Evolutionary conservation across 1,140 invertebrate species (phyloP), one percentile per base, ranked within the genome.

Genomic region (Lutraria rhynchaena): DNA sequence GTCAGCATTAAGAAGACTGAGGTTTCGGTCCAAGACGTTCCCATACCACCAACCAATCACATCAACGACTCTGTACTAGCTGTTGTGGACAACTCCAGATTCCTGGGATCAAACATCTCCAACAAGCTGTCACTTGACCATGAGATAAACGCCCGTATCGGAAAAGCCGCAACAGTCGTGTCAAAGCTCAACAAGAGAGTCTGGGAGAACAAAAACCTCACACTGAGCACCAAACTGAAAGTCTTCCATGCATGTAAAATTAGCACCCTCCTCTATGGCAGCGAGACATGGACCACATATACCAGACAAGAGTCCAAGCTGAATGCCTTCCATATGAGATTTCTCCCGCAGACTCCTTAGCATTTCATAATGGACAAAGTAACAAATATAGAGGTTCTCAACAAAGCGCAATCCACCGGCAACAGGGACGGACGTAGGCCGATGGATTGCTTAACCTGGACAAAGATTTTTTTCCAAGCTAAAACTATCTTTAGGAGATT

Each of bases 161-260:
- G 33, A 19, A 53, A 46, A 49, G 63, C 63, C 27, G 37, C 63
- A 4, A 27, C 63, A 11, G 46, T 51, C 27, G 3, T 75, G 22
- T 13, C 81, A 22, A 33, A 22, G n/a, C 46, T 49, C n/a, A 49
- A 11, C 11, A 13, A 11, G 46, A 57, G 29, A 67, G 33, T 24
- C n/a, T n/a, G n/a, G n/a, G n/a, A n/a, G n/a, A n/a, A n/a, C n/a
- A n/a, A n/a, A n/a, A n/a, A n/a, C n/a, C n/a, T n/a, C n/a, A n/a
- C n/a, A n/a, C n/a, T n/a, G n/a, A n/a, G n/a, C n/a, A n/a, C n/a
- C n/a, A n/a, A 82, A 73, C 27, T 65, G 76, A 49, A 65, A 53
- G 60, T 76, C 11, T 82, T 77, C 70, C 37, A 74, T 13, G 69
- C 51, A 7, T 71, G 69, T n/a, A 31, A n/a, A n/a, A n/a, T n/a